These are phyloP conservation scores for Psococerastis gibbosa DNA, from an alignment of 2,888 invertebrate species.

Conservation along the genomic window DNA sequence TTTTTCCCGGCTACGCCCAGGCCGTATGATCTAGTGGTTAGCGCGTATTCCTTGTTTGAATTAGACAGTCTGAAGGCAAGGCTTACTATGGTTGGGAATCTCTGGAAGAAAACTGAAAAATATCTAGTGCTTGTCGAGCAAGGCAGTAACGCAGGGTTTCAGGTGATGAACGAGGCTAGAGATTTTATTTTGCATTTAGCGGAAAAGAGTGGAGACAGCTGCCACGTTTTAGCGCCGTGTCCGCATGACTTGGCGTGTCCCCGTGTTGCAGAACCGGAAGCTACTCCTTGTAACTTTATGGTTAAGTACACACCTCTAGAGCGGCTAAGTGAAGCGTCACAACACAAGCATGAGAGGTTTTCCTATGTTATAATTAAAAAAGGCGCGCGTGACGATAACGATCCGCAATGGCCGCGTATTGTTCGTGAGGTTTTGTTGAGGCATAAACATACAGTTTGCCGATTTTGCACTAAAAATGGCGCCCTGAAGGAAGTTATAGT, in stretches of 20 bases:
- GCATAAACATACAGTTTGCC: constrained; percentile 54
- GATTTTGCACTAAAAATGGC: constrained; percentile 55
- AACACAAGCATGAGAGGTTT: constrained; percentile 37
- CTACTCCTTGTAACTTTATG: constrained; percentile 57
- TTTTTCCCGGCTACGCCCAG: constrained; percentile 50
- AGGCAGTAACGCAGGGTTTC: constrained; percentile 65
- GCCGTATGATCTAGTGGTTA: constrained; percentile 60
- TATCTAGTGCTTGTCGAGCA: constrained; percentile 70
- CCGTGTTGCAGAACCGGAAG: constrained; percentile 33
- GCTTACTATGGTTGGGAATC: constrained; percentile 45
- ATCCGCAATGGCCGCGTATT: constrained; percentile 58
- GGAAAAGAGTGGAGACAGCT: constrained; percentile 15
- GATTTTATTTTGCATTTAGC: constrained; percentile 48
- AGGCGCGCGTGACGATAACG: constrained; percentile 31
- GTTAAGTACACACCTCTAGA: constrained; percentile 34
- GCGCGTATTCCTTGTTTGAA: constrained; percentile 66
- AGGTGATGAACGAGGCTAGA: constrained; percentile 63
- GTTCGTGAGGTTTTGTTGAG: constrained; percentile 49
- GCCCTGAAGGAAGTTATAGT: constrained; percentile 57
- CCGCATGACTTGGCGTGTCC: constrained; percentile 70
- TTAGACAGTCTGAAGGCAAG: constrained; percentile 44
- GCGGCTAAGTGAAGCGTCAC: constrained; percentile 22
- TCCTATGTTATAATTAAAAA: constrained; percentile 69
- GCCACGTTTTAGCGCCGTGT: constrained; percentile 63
- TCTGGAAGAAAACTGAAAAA: constrained; percentile 73